A percentile compares a stretch with the other conserved stretches of the same genome.
These are phyloP conservation scores for Eriocheir sinensis DNA, from an alignment of 1,140 invertebrate genomes.

Conservation along the genomic window DNA sequence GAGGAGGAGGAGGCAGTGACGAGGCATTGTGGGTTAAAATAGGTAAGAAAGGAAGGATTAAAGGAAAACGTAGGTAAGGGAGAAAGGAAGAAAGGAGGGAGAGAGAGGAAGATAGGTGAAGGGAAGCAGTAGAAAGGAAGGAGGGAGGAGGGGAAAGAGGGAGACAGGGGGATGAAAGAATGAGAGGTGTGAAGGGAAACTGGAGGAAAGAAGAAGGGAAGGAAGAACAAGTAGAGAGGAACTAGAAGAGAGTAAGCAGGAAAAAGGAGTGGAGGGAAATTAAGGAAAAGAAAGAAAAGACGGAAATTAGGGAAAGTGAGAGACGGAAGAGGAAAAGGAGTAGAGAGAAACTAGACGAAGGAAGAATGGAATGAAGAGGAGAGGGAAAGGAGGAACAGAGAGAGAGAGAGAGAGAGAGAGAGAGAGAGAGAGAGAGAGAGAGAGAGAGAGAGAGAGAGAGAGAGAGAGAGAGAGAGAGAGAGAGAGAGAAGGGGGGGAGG, in stretches of 20 bases:
- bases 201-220: no score
- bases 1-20: not conserved
- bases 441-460: not conserved
- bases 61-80: no score
- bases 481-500: not conserved
- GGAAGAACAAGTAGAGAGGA: no score
- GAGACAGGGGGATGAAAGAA: no score
- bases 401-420: not conserved
- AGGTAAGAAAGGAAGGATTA: no score
- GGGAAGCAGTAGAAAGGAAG: no score
- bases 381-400: not conserved
- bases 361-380: not conserved
- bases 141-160: no score
- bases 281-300: not conserved
- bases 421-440: not conserved
- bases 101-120: no score
- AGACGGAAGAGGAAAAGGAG: not conserved
- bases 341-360: not conserved
- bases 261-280: not conserved
- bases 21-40: no score
- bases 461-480: not conserved
- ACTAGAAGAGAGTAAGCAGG: no score
- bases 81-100: no score
- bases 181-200: no score
- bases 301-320: not conserved